phyloP scores from a whole-genome alignment of 2,113 vertebrate species.

The Oncorhynchus mykiss region DNA sequence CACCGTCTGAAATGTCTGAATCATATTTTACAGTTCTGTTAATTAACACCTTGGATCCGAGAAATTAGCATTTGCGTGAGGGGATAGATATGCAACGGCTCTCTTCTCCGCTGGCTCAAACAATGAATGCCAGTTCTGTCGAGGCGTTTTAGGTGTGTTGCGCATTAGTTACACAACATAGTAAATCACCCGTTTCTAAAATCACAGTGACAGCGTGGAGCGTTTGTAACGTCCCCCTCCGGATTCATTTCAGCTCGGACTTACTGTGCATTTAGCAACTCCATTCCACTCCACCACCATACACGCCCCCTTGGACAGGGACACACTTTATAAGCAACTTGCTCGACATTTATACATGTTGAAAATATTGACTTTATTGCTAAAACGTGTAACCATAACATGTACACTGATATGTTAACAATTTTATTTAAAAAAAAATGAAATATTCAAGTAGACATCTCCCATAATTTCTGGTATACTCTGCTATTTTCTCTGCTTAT shows the following conservation, averaged over 20 bases:
- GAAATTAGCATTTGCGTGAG: constrained; percentile 30
- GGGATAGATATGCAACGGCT: constrained; percentile 19
- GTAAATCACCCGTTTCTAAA: constrained; percentile 61
- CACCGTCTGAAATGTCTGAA: constrained; percentile 69
- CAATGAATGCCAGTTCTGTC: constrained; percentile 64
- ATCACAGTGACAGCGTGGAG: constrained; percentile 59
- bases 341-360: constrained; percentile 72
- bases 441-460: constrained; percentile 94
- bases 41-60: constrained; percentile 60
- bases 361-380: constrained; percentile 89
- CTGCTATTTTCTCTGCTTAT: constrained; percentile 78
- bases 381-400: constrained; percentile 83
- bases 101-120: constrained; percentile 36
- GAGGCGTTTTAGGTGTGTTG: constrained; percentile 59
- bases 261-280: constrained; percentile 49
- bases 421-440: constrained; percentile 63
- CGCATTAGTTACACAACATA: constrained; percentile 48
- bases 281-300: constrained; percentile 37
- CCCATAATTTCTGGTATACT: constrained; percentile 87
- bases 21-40: constrained; percentile 71
- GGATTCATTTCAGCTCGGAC: constrained; percentile 41
- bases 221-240: constrained; percentile 49
- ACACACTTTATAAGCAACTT: constrained; percentile 58
- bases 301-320: constrained; percentile 44
- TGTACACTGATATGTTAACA: constrained; percentile 85